Conservation (phyloP, 2,888 invertebrate genomes). For the Paralinhomoeus sp. region DNA sequence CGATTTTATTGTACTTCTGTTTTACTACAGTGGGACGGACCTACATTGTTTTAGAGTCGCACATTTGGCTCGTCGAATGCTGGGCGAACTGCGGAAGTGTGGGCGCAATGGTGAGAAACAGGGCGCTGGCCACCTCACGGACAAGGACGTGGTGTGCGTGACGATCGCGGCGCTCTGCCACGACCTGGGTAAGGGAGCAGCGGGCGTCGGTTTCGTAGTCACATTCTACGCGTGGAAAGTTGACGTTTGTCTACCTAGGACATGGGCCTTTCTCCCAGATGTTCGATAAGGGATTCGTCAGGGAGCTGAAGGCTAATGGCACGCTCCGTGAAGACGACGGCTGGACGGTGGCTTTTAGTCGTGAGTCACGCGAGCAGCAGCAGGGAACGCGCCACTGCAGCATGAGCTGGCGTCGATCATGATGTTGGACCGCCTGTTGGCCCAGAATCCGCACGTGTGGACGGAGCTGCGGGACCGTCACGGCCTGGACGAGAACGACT, state of each 20-base stretch:
- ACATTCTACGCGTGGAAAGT: too few relatives aligned
- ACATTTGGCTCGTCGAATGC: constrained; percentile 31
- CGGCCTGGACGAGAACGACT: constrained; percentile 22
- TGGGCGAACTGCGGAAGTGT: constrained; percentile 25
- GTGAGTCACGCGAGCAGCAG: too few relatives aligned
- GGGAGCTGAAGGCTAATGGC: too few relatives aligned
- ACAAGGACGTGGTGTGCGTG: constrained; percentile 34
- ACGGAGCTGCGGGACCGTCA: constrained; percentile 17
- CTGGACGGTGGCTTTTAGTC: too few relatives aligned
- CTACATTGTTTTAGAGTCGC: constrained; percentile 34
- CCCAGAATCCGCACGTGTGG: constrained; percentile 16
- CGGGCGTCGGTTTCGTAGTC: too few relatives aligned
- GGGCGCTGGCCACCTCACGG: constrained; percentile 22
- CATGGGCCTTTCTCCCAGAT: constrained; percentile 45
- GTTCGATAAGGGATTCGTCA: constrained; percentile 33
- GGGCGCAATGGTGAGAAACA: background rate
- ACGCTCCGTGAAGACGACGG: too few relatives aligned
- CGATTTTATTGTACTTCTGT: too few relatives aligned
- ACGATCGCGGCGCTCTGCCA: constrained; percentile 43
- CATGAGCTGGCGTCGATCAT: constrained; percentile 30
- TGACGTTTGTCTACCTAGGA: constrained; percentile 34
- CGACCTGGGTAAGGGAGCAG: constrained; percentile 37
- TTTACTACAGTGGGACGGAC: too few relatives aligned
- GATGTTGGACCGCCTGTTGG: constrained; percentile 32
- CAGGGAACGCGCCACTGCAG: too few relatives aligned